Conservation (phyloP, 2,113 vertebrate genomes). For the Boleophthalmus pectinirostris region DNA sequence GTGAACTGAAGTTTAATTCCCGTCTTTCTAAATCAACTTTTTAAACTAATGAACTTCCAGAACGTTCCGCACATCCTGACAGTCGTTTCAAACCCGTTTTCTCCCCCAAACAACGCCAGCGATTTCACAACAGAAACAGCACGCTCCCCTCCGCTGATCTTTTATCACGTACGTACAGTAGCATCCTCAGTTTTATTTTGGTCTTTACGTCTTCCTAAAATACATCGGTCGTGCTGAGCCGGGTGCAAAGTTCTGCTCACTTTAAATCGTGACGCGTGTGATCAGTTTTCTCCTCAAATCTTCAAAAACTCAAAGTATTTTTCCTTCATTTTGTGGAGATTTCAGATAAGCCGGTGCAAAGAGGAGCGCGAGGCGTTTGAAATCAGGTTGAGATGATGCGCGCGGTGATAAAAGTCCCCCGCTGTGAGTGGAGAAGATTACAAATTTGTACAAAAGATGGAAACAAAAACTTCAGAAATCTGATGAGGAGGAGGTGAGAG, state of each 20-base stretch:
- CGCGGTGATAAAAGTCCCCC: slow-evolving; percentile 28
- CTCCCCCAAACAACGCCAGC: background rate
- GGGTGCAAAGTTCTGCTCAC: background rate
- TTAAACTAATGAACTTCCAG: background rate
- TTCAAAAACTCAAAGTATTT: slow-evolving; percentile 1
- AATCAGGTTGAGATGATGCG: slow-evolving; percentile 48
- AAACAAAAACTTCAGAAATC: slow-evolving; percentile 44
- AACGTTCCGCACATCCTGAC: background rate
- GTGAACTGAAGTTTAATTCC: background rate
- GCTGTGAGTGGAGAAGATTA: slow-evolving; percentile 48
- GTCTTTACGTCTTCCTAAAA: slow-evolving; percentile 8
- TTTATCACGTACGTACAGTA: background rate
- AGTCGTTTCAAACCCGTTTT: background rate
- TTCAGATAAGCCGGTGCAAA: slow-evolving; percentile 2
- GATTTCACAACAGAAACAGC: background rate
- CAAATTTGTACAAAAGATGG: slow-evolving; percentile 46
- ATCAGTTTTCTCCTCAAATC: slow-evolving; percentile 29
- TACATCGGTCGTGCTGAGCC: background rate
- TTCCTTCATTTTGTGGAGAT: slow-evolving; percentile 18
- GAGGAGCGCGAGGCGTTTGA: slow-evolving; percentile 31
- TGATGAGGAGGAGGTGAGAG: slow-evolving; percentile 30
- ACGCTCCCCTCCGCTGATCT: background rate
- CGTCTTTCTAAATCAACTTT: background rate
- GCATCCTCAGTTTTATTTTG: background rate
- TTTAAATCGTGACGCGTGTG: slow-evolving; percentile 8